phyloP scores from a whole-genome alignment of 2,113 vertebrate species.

The Craseonycteris thonglongyai region DNA sequence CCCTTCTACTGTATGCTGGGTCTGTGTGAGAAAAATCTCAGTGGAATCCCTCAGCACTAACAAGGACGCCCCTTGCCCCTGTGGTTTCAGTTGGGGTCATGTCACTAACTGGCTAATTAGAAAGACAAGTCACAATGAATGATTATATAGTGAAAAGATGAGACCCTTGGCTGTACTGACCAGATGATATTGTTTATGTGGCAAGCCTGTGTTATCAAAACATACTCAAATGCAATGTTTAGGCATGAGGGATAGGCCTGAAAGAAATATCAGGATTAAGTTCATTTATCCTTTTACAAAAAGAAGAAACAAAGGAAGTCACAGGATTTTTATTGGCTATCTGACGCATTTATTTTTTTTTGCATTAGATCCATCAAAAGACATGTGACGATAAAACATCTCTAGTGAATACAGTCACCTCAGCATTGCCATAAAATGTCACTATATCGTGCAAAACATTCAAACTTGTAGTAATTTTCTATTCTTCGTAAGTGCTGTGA shows the following conservation, averaged over 20 bases:
- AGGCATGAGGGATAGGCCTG: not conserved
- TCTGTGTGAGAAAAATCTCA: not conserved
- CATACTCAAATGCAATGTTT: not conserved
- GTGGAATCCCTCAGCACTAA: not conserved
- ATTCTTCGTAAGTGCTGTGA: not conserved
- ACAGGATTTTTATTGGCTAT: not conserved
- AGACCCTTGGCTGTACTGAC: not conserved
- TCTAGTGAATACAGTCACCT: not conserved
- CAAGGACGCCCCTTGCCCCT: not conserved
- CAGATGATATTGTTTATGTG: not conserved
- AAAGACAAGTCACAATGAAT: not conserved
- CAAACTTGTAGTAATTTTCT: not conserved
- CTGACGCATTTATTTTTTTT: constrained; percentile 7
- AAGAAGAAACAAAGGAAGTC: not conserved
- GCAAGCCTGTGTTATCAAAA: not conserved
- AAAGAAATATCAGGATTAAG: not conserved
- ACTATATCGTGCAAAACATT: not conserved
- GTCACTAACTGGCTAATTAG: not conserved
- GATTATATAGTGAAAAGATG: not conserved
- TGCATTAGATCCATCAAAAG: constrained; percentile 12
- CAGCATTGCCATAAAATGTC: not conserved
- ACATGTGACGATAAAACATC: not conserved
- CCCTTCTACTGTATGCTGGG: not conserved
- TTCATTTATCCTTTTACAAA: not conserved
- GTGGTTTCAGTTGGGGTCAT: not conserved